phyloP scores from a whole-genome alignment of 2,888 invertebrate species.

The Diogma glabrata region DNA sequence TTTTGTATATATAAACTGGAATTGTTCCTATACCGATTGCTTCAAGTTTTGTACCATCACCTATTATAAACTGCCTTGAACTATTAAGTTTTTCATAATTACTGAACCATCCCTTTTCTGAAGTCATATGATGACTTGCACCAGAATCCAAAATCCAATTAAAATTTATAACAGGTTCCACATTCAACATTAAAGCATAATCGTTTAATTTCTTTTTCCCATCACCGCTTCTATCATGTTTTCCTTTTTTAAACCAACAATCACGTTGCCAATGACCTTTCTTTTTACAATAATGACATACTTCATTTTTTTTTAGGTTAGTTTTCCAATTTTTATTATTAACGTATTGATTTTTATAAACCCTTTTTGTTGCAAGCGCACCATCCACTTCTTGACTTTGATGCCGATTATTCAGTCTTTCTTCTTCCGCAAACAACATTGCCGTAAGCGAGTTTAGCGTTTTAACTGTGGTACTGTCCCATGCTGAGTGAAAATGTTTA shows the following conservation, averaged over 20 bases:
- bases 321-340: too few relatives aligned
- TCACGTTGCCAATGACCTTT: neutral
- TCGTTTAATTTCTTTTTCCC: too few relatives aligned
- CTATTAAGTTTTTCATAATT: neutral
- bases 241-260: neutral
- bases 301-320: neutral
- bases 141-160: neutral
- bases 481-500: neutral
- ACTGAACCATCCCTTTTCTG: conserved; percentile 10
- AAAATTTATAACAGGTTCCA: neutral
- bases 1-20: neutral
- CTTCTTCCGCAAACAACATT: neutral
- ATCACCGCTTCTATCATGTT: neutral
- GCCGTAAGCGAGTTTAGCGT: too few relatives aligned
- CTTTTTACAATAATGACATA: neutral
- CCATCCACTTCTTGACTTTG: neutral
- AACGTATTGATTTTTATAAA: too few relatives aligned
- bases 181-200: too few relatives aligned
- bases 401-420: neutral
- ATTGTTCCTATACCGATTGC: neutral
- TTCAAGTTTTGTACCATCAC: too few relatives aligned
- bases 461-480: neutral
- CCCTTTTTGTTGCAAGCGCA: too few relatives aligned
- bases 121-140: neutral
- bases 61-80: too few relatives aligned